Conservation (phyloP, 1,140 invertebrate species). For the Atta texana region DNA sequence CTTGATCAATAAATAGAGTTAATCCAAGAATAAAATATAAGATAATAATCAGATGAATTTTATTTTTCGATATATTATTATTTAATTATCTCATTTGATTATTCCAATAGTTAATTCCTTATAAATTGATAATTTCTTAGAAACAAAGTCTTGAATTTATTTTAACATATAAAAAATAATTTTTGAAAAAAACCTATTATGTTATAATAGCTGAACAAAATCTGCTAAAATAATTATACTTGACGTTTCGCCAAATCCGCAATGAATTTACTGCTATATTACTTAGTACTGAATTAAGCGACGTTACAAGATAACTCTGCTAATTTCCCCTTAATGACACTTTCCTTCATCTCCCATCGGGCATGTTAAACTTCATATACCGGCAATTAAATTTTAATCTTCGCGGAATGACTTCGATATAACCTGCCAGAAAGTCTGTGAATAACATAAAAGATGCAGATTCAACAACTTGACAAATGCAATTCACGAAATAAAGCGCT, state of each 20-base stretch:
- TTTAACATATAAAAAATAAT: not conserved
- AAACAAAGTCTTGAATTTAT: not conserved
- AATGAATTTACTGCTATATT: constrained; percentile 45
- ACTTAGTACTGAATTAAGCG: constrained; percentile 29
- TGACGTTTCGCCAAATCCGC: not conserved
- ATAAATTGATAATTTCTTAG: not conserved
- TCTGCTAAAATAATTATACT: constrained; percentile 9
- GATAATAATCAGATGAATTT: not conserved
- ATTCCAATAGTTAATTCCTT: not conserved
- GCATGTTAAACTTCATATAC: constrained; percentile 47
- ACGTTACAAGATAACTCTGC: constrained; percentile 46
- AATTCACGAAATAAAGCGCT: constrained; percentile 22
- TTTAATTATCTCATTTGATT: constrained; percentile 8
- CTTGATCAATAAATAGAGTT: not conserved
- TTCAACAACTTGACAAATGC: constrained; percentile 6
- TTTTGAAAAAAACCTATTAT: not conserved
- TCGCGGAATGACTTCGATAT: constrained; percentile 26
- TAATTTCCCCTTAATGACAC: constrained; percentile 38
- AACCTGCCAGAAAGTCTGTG: constrained; percentile 35
- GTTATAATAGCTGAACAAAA: not conserved
- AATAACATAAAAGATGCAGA: not conserved
- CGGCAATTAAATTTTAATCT: constrained; percentile 60
- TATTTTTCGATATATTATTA: not conserved
- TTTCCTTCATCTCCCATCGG: constrained; percentile 54
- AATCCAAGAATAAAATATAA: not conserved